A percentile compares a stretch with the other conserved stretches of the same genome.
phyloP scores from a whole-genome alignment of 1,140 invertebrate species.

The Amphibalanus amphitrite region DNA sequence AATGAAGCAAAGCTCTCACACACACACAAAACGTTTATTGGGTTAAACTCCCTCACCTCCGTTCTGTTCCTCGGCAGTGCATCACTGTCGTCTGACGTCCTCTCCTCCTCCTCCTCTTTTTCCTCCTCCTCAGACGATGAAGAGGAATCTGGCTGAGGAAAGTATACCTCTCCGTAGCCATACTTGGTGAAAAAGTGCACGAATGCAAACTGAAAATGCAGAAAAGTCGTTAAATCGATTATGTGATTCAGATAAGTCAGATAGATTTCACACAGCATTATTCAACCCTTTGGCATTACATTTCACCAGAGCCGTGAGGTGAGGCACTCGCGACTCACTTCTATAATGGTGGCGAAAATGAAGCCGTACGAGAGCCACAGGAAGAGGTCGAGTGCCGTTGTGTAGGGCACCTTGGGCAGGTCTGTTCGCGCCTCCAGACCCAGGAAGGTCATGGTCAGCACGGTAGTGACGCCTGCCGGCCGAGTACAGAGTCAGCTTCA shows the following conservation, averaged over 20 bases:
- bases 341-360: constrained; percentile 70
- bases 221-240: neutral
- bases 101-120: neutral
- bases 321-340: constrained; percentile 28
- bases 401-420: constrained; percentile 69
- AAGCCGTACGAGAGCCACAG: constrained; percentile 71
- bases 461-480: constrained; percentile 56
- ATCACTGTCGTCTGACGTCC: neutral
- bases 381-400: constrained; percentile 71
- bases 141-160: constrained; percentile 35
- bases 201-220: constrained; percentile 47
- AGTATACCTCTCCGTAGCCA: constrained; percentile 68
- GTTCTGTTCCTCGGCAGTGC: neutral
- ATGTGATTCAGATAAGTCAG: neutral
- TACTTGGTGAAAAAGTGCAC: constrained; percentile 82
- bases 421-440: constrained; percentile 68
- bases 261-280: neutral
- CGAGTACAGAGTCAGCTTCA: too few species aligned
- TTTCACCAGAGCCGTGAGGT: neutral
- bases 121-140: neutral
- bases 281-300: neutral
- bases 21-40: too few species aligned
- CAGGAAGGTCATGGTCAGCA: constrained; percentile 74
- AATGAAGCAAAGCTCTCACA: too few species aligned
- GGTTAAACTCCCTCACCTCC: too few species aligned